Base-by-base conservation (phyloP, 2,888 invertebrate genomes). In the Ashinkailepas kermadecensis region DNA sequence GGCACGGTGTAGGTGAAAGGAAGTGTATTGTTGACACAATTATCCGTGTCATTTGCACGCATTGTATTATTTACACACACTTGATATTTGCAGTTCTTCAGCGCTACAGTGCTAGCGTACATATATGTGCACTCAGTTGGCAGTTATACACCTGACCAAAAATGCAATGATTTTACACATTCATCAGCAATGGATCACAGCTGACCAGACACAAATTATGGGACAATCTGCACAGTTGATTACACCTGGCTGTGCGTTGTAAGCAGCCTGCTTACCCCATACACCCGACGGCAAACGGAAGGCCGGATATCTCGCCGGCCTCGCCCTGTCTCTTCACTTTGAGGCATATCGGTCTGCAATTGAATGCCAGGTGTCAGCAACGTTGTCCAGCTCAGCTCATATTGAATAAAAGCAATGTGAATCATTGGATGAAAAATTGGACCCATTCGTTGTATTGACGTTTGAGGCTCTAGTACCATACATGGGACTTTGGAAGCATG, bases 251-350 rank as follows among this genome's bases (percentile, higher is more conserved):
- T 9, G n/a, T 67, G 8, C 9, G 8, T 10, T 21, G 23, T 9
- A n/a, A 21, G 9, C 10, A 21, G n/a, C 82, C 58, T 84, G 90
- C 91, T 90, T 89, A 93, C 91, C 94, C 93, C 86, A 94, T 87
- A 86, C 92, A 91, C 82, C 94, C 94, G 85, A 92, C 92, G 81
- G 94, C 88, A 88, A 95, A 95, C 23, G 94, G 93, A 84, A 94
- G 89, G 0, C 92, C 91, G 0, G 94, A 93, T 7, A 92, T 89
- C 86, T 94, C 94, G 3, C 92, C 93, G 0, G 94, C 94, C 70
- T 92, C 92, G 86, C 91, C 91, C 87, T 93, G 93, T 84, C 88
- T 89, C 80, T 93, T 90, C 87, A 93, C 93, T 87, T 93, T 92
- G 85, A 90, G 91, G 87, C 94, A 95, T 65, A 94, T 92, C 82